These are phyloP conservation scores for Hypomesus transpacificus DNA, from an alignment of 2,113 vertebrate genomes.

Conservation along the genomic window DNA sequence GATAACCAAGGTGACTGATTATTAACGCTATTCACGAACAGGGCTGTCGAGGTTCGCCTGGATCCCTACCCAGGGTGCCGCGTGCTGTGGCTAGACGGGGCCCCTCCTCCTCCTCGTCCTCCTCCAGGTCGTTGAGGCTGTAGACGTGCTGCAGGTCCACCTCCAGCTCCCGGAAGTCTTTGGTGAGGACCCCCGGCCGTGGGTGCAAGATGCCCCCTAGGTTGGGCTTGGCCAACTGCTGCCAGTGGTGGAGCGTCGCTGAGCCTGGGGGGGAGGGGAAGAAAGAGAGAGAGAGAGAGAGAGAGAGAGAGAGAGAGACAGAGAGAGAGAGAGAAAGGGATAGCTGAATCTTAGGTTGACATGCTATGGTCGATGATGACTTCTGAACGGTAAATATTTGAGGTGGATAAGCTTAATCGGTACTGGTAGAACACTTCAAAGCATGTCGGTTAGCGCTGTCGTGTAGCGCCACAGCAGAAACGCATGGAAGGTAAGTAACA, in stretches of 20 bases:
- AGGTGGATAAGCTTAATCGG: too few species aligned
- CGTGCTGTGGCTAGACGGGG: constrained; percentile 45
- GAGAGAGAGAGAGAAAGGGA: too few species aligned
- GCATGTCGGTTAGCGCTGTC: too few species aligned
- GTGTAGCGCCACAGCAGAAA: too few species aligned
- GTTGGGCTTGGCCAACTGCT: constrained; percentile 82
- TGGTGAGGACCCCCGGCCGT: constrained; percentile 79
- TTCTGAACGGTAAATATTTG: too few species aligned
- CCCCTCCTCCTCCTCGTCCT: constrained; percentile 77
- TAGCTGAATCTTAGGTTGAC: too few species aligned
- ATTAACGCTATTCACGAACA: too few species aligned
- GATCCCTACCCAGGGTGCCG: constrained; percentile 62
- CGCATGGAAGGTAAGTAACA: too few species aligned
- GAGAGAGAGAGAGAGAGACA: neutral
- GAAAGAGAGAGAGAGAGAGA: neutral
- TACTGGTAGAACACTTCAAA: too few species aligned
- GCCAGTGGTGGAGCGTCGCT: constrained; percentile 83
- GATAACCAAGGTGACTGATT: too few species aligned
- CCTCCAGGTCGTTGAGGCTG: constrained; percentile 82
- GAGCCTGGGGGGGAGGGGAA: constrained; percentile 65
- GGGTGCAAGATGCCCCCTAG: constrained; percentile 78
- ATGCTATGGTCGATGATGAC: too few species aligned
- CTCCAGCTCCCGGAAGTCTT: constrained; percentile 84
- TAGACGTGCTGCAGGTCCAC: constrained; percentile 80
- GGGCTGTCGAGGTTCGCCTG: too few species aligned